These are phyloP conservation scores for Trachythela sp. DNA, from an alignment of 64 coral and sea anemone genomes.

Conservation along the genomic window DNA sequence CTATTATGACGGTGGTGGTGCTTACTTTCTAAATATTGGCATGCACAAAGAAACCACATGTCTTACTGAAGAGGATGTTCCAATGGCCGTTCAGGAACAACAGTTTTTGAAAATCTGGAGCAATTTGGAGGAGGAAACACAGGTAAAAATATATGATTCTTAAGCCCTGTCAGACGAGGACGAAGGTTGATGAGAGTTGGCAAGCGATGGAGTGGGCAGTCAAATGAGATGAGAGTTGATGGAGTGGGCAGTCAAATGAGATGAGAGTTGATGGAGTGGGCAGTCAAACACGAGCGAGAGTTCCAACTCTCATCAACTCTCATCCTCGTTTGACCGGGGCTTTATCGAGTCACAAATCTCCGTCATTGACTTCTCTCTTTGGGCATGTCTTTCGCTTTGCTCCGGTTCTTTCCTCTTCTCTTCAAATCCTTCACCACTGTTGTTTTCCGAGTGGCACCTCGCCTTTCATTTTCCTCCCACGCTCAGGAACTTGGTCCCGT, in stretches of 20 bases:
- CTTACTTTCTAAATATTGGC: background rate
- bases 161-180: background rate
- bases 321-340: too few species aligned
- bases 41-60: background rate
- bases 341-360: too few species aligned
- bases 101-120: background rate
- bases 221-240: background rate
- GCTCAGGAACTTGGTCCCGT: too few species aligned
- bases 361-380: too few species aligned
- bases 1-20: background rate
- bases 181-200: background rate
- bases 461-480: too few species aligned
- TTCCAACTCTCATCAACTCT: too few species aligned
- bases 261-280: background rate
- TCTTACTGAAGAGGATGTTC: background rate
- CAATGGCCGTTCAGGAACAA: background rate
- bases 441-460: too few species aligned
- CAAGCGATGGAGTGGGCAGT: background rate
- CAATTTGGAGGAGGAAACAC: background rate
- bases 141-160: background rate
- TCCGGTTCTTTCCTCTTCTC: too few species aligned
- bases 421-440: too few species aligned
- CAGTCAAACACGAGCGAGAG: too few species aligned
- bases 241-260: too few species aligned
- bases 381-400: too few species aligned